Evolutionary conservation across 2,113 vertebrate genomes (phyloP).

Genomic region (Myanophis thanlyinensis): DNA sequence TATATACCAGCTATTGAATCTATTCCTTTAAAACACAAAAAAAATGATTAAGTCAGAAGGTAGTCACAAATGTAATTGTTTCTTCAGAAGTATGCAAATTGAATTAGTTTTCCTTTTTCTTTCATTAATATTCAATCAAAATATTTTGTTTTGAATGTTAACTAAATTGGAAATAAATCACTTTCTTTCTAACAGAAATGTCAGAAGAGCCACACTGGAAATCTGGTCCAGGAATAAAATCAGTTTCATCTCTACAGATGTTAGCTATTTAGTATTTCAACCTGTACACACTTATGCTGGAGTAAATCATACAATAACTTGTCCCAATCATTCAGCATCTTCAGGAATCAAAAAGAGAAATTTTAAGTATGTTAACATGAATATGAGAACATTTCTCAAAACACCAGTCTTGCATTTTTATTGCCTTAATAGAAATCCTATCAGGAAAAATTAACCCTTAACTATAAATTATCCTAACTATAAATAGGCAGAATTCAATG

Average conservation of each 20-base stretch:
- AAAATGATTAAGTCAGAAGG: not conserved
- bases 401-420: not conserved
- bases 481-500: not conserved
- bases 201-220: not conserved
- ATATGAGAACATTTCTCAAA: not conserved
- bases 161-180: not conserved
- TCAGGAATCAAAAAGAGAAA: not conserved
- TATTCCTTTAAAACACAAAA: conserved; percentile 3
- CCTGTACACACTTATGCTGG: not conserved
- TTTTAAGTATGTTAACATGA: not conserved
- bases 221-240: not conserved
- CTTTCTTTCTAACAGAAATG: conserved; percentile 5
- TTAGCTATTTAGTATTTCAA: not conserved
- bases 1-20: conserved; percentile 30
- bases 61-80: conserved; percentile 7
- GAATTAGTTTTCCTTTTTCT: not conserved
- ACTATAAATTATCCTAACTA: not conserved
- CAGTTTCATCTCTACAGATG: not conserved
- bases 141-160: not conserved
- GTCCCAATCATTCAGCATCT: not conserved
- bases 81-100: conserved; percentile 15
- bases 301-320: not conserved
- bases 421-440: not conserved
- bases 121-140: not conserved
- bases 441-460: not conserved